Evolutionary conservation across 1,140 invertebrate genomes (phyloP), one percentile per base, ranked within the genome.

Genomic region (Heliconius eleuchia): DNA sequence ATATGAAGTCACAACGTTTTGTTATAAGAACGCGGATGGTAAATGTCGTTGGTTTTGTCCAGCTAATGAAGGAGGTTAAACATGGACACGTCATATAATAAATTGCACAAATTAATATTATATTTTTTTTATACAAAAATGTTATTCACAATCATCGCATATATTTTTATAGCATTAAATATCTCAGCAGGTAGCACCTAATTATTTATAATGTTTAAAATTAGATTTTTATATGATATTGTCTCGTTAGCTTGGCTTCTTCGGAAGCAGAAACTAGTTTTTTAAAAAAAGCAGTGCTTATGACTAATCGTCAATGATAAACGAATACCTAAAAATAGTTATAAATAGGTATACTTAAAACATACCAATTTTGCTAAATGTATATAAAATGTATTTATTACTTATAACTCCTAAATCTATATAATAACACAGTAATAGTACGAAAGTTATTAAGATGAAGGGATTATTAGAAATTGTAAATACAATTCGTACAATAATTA

Each of bases 41-140:
- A 89, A 91, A 91, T 92, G 88, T 91, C 91, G 88, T 90, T 91
- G 90, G 89, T 91, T 91, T 89, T 92, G 89, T 91, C 79, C 82
- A 79, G 80, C 88, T 92, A 92, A 92, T 91, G 91, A 91, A 91
- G 87, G 79, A 83, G 81, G 80, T 81, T 77, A 80, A 80, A 85
- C 84, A 84, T 89, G 89, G 90, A 91, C 82, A 84, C 73, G 89
- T 82, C 84, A 73, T 37, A 71, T 80, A 73, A 81, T 79, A 72
- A 77, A 79, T 83, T 71, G 72, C 74, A 80, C 60, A 79, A 82
- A 83, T 84, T 84, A 83, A 80, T 82, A 80, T 81, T 80, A 71
- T 71, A 71, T 71, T 83, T 83, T 52, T 81, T 81, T 66, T 18
- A 30, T 5, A 66, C 23, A 66, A 66, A 66, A 66, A 30, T 23